Conservation (phyloP, 2,113 vertebrate species). For the Felis chaus region DNA sequence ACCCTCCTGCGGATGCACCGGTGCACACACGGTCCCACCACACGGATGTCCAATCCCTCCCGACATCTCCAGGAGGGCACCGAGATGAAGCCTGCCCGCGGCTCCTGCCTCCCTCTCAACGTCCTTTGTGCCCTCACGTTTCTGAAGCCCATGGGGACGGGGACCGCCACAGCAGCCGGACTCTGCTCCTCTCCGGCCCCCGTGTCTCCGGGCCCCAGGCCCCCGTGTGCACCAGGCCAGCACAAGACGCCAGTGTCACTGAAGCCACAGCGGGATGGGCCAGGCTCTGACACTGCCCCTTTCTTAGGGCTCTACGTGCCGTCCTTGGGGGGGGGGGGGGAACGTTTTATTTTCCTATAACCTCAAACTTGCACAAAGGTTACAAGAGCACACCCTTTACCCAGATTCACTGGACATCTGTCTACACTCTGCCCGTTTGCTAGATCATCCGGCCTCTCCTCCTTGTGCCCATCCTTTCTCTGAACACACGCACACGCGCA, state of each 20-base stretch:
- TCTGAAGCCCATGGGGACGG: too few species aligned
- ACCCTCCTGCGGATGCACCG: neutral
- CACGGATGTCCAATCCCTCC: neutral
- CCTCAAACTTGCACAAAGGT: neutral
- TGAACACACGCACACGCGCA: neutral
- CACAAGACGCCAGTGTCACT: neutral
- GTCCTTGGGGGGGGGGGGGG: neutral
- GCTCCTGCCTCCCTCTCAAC: fast-evolving
- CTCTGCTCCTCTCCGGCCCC: neutral
- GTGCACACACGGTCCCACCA: fast-evolving
- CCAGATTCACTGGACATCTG: fast-evolving
- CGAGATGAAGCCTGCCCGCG: fast-evolving
- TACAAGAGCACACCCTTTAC: fast-evolving
- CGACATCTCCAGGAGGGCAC: neutral
- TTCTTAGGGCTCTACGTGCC: neutral
- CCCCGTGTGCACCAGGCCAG: neutral
- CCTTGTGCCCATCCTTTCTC: neutral
- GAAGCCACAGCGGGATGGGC: neutral
- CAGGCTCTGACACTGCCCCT: neutral
- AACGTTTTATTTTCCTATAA: neutral
- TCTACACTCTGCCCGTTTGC: fast-evolving
- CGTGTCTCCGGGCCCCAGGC: neutral
- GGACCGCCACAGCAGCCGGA: too few species aligned
- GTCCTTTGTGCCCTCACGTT: neutral
- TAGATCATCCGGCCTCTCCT: fast-evolving